Percentiles rank a stretch among this genome's conserved stretches.
Evolutionary conservation across 2,113 vertebrate species (phyloP).

Genomic region (Athene cunicularia): DNA sequence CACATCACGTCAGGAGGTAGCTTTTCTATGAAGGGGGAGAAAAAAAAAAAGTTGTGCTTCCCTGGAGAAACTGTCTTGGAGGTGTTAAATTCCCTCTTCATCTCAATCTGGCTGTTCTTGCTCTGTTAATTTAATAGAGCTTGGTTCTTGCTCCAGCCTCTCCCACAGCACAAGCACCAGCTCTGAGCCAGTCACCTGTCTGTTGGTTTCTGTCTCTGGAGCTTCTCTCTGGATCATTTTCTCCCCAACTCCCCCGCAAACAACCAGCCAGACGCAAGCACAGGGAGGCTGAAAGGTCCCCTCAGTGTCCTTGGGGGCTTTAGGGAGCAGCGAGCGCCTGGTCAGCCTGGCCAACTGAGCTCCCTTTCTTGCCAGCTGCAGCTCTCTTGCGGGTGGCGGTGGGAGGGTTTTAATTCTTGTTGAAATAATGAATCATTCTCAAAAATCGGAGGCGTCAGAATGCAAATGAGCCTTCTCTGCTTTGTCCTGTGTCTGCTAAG

Average conservation of each 20-base stretch:
- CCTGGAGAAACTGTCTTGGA: neutral
- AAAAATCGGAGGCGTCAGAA: slow-evolving; percentile 35
- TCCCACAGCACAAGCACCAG: neutral
- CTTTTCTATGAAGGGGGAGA: neutral
- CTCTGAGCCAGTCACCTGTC: accelerated
- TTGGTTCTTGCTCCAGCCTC: neutral
- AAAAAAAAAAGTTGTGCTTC: neutral
- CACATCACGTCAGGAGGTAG: neutral
- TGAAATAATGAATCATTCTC: slow-evolving; percentile 59
- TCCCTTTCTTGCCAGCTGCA: slow-evolving; percentile 31
- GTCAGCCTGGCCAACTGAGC: neutral
- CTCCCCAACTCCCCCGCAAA: neutral
- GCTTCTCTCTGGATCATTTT: neutral
- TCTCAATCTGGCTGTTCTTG: neutral
- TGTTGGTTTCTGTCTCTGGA: neutral
- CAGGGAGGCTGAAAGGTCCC: neutral
- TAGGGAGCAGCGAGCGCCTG: accelerated
- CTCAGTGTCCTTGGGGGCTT: neutral
- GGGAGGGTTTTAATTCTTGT: slow-evolving; percentile 21
- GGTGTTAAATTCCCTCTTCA: neutral
- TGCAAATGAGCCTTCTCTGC: slow-evolving; percentile 23
- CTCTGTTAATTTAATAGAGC: neutral
- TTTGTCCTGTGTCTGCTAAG: slow-evolving; percentile 51
- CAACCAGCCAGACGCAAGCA: neutral
- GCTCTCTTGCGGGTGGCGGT: neutral